Conservation (phyloP, 2,888 invertebrate genomes). For the Habroteleia sp. region DNA sequence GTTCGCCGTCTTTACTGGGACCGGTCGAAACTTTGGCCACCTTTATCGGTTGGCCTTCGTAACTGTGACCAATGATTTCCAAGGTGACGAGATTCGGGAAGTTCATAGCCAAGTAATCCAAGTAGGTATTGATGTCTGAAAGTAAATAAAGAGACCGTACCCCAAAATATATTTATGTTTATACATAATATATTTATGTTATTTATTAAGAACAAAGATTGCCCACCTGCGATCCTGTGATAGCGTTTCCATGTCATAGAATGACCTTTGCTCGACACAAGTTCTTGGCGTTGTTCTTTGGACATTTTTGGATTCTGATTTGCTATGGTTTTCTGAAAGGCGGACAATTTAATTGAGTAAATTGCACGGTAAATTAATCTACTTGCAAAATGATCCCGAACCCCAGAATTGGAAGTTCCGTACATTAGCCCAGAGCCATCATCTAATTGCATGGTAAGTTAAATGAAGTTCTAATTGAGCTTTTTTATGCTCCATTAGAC, state of each 20-base stretch:
- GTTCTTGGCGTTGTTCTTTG: slow-evolving; percentile 84
- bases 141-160: too few relatives aligned
- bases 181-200: too few relatives aligned
- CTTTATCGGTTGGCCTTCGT: slow-evolving; percentile 87
- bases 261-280: slow-evolving; percentile 84
- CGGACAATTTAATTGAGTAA: neutral
- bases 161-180: too few relatives aligned
- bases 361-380: too few relatives aligned
- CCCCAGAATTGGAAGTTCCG: too few relatives aligned
- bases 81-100: slow-evolving; percentile 86
- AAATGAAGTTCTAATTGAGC: too few relatives aligned
- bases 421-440: too few relatives aligned
- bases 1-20: slow-evolving; percentile 72
- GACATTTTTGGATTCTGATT: slow-evolving; percentile 86
- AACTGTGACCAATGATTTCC: slow-evolving; percentile 87
- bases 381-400: too few relatives aligned
- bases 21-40: slow-evolving; percentile 86
- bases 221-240: slow-evolving; percentile 84
- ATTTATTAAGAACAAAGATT: too few relatives aligned
- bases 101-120: slow-evolving; percentile 86
- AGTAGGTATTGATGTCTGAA: slow-evolving; percentile 85
- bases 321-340: slow-evolving; percentile 84
- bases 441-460: too few relatives aligned
- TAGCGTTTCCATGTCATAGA: slow-evolving; percentile 88
- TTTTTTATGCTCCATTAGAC: neutral